These are phyloP conservation scores for Aldrovandia affinis DNA, from an alignment of 2,797 vertebrate species.

Conservation along the genomic window DNA sequence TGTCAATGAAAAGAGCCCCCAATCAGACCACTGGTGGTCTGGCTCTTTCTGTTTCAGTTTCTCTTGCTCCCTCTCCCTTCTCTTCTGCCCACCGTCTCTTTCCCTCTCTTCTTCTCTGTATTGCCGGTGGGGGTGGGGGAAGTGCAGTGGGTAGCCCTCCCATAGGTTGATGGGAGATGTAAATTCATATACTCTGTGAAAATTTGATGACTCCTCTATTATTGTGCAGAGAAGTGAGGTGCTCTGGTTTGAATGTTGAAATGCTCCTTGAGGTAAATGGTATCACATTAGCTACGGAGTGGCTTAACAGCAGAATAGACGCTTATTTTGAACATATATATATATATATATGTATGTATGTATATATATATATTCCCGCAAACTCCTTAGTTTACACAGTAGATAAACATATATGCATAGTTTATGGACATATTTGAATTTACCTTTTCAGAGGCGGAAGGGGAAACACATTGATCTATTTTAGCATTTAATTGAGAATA, in stretches of 20 bases:
- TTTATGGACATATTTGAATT: not conserved
- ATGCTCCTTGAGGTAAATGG: constrained; percentile 17
- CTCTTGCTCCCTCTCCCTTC: constrained; percentile 12
- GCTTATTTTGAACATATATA: too few relatives aligned
- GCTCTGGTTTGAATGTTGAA: constrained; percentile 8
- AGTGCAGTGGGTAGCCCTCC: not conserved
- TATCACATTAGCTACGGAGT: constrained; percentile 15
- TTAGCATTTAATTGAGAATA: constrained; percentile 4
- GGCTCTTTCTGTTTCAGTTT: constrained; percentile 9
- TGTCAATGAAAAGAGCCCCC: constrained; percentile 39
- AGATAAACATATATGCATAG: not conserved
- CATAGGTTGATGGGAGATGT: constrained; percentile 25
- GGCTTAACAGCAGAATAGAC: not conserved
- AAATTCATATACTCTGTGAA: constrained; percentile 33
- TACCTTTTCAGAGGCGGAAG: not conserved
- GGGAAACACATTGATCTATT: not conserved
- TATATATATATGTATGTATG: too few relatives aligned
- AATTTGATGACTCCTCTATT: constrained; percentile 35
- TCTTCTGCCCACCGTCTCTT: not conserved
- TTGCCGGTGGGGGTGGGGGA: not conserved
- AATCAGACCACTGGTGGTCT: constrained; percentile 44
- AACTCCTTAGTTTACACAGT: not conserved
- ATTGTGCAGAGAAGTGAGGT: not conserved
- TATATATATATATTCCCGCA: too few relatives aligned
- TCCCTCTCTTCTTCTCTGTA: constrained; percentile 10